phyloP scores from a whole-genome alignment of 2,797 vertebrate genomes.

The Platyrinchus mystaceus region DNA sequence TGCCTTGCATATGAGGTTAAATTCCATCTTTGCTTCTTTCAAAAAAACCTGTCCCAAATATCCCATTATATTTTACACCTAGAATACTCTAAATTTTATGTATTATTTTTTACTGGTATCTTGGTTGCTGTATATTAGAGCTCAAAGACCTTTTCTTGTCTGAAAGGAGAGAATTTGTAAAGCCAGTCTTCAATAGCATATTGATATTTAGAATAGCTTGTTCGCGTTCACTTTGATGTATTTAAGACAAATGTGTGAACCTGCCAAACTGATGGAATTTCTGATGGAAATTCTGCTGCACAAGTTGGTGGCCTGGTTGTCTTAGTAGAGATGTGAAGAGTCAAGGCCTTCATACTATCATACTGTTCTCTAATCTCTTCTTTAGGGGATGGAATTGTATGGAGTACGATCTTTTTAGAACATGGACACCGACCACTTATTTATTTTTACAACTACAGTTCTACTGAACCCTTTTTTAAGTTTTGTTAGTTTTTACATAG shows the following conservation, averaged over 20 bases:
- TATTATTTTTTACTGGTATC: background rate
- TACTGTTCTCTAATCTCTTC: background rate
- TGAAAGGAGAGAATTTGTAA: background rate
- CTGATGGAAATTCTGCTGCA: background rate
- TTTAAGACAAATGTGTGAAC: background rate
- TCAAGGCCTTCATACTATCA: background rate
- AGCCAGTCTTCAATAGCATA: background rate
- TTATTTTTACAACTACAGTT: background rate
- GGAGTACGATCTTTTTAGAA: background rate
- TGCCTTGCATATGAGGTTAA: background rate
- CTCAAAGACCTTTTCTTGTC: background rate
- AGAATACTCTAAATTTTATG: background rate
- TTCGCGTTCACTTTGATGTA: background rate
- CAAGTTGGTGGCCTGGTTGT: background rate
- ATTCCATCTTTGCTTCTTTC: background rate
- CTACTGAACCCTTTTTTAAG: background rate
- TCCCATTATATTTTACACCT: background rate
- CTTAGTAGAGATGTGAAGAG: background rate
- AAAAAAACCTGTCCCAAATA: background rate
- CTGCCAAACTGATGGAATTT: background rate
- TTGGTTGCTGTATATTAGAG: background rate
- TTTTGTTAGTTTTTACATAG: background rate
- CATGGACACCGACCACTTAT: background rate
- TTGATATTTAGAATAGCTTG: background rate
- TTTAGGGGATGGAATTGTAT: background rate